Evolutionary conservation across 2,797 vertebrate genomes (phyloP), one percentile per base, ranked within the genome.

Genomic region (Scyliorhinus canicula): DNA sequence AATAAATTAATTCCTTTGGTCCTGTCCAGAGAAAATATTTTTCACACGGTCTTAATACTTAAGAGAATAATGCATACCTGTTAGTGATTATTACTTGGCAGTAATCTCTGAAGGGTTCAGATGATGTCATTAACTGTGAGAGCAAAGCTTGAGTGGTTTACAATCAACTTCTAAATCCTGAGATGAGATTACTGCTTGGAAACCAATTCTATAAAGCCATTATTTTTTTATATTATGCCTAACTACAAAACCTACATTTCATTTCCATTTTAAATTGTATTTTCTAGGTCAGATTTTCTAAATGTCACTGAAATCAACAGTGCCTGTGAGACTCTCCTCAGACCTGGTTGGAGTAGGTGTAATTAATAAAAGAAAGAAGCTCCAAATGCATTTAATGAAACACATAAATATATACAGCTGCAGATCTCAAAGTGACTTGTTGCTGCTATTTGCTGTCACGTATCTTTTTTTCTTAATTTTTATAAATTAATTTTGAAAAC

Each of bases 181-280:
- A 74, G 47, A 94, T 94, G 93, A 94, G 93, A 94, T 94, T 94
- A 94, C 69, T 94, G 44, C 26, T 71, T 94, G 93, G 93, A 94
- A 94, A 94, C 31, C 28, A 74, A 50, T 94, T 69, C 93, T 50
- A 94, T 44, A 50, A 69, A 94, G 93, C 65, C 67, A 94, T 94
- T 94, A 74, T 94, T 74, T 65, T n/a, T 44, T 60, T 44, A 91
- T 91, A 91, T 74, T 94, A 74, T 52, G 50, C 16, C 74, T 94
- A 94, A 94, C 67, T 52, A 94, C 67, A 69, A 94, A 94, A 94
- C 93, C 28, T 94, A 35, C 93, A 74, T 71, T 94, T 94, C 67
- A 94, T 94, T 94, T 69, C 47, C 93, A 94, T 94, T 94, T 71
- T 74, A 69, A 71, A 94, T 71, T 94, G 93, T 52, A 50, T 94